Conservation (phyloP, 2,113 vertebrate species). For the Plectropomus leopardus region DNA sequence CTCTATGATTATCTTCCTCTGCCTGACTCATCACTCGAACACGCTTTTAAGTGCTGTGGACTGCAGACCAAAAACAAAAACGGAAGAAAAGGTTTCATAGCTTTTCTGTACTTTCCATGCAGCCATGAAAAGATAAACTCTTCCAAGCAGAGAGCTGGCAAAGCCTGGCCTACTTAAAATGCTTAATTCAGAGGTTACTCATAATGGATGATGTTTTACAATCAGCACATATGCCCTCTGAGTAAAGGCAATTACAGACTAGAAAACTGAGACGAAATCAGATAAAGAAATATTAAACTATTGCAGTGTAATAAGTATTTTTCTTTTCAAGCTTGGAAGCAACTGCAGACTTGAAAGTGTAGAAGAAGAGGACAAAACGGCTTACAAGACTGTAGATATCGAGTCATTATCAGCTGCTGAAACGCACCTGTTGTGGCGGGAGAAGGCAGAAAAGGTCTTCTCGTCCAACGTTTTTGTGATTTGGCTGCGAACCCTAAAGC, state of each 20-base stretch:
- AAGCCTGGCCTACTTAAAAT: slow-evolving; percentile 48
- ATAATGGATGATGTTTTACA: slow-evolving; percentile 48
- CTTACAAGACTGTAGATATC: slow-evolving; percentile 33
- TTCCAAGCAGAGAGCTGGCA: slow-evolving; percentile 6
- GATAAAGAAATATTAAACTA: slow-evolving; percentile 35
- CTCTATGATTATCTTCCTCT: slow-evolving; percentile 47
- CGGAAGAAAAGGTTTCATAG: slow-evolving; percentile 14
- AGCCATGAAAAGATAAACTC: slow-evolving; percentile 53
- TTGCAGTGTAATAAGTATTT: slow-evolving; percentile 9
- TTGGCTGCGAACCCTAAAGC: slow-evolving; percentile 44
- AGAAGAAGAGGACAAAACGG: background rate
- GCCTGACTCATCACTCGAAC: slow-evolving; percentile 43
- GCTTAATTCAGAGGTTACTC: slow-evolving; percentile 50
- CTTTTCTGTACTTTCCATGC: slow-evolving; percentile 44
- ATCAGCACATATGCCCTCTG: slow-evolving; percentile 38
- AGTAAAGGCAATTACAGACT: slow-evolving; percentile 43
- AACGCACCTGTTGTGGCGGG: slow-evolving; percentile 51
- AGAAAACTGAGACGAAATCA: slow-evolving; percentile 14
- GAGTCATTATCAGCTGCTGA: slow-evolving; percentile 51
- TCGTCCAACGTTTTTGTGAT: slow-evolving; percentile 61
- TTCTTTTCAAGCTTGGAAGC: background rate
- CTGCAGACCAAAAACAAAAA: slow-evolving; percentile 30
- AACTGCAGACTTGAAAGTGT: slow-evolving; percentile 1
- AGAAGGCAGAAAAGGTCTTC: slow-evolving; percentile 37
- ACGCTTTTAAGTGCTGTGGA: slow-evolving; percentile 43